Percentiles rank a stretch among this genome's conserved stretches.
phyloP scores from a whole-genome alignment of 2,888 invertebrate genomes.

The Campoplex nolae region DNA sequence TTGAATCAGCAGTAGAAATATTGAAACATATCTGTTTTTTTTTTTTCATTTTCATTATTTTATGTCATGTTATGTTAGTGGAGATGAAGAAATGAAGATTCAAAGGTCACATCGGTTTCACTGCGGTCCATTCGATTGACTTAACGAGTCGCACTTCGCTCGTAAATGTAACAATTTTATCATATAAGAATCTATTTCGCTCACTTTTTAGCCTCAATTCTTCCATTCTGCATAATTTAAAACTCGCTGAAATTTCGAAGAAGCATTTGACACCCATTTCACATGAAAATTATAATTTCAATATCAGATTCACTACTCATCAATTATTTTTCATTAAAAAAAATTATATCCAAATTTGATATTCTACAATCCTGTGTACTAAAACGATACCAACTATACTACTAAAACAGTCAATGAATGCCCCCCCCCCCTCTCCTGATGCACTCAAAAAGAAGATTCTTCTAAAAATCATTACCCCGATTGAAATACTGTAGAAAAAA shows the following conservation, averaged over 20 bases:
- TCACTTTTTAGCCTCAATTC: constrained; percentile 4
- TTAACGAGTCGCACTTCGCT: constrained; percentile 11
- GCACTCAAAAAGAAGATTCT: too few species aligned
- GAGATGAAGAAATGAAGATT: constrained; percentile 19
- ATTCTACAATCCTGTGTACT: too few species aligned
- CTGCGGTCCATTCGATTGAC: constrained; percentile 55
- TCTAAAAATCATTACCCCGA: too few species aligned
- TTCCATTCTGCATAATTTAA: background rate
- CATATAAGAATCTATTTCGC: constrained; percentile 31
- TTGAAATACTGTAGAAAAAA: background rate
- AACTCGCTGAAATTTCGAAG: background rate
- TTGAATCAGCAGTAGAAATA: background rate
- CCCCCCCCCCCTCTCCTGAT: too few species aligned
- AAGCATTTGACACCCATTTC: background rate
- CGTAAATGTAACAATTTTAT: constrained; percentile 1
- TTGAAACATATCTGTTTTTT: too few species aligned
- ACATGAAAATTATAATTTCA: background rate
- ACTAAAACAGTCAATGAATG: background rate
- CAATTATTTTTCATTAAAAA: background rate
- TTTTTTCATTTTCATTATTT: too few species aligned
- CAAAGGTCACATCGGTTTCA: constrained; percentile 41
- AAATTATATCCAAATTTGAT: background rate
- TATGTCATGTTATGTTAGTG: too few species aligned
- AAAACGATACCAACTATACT: too few species aligned
- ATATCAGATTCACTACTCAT: background rate